Percentiles rank a stretch among this genome's conserved stretches.
Evolutionary conservation across 2,797 vertebrate species (phyloP).

Genomic region (Notoglanidium macrostoma): DNA sequence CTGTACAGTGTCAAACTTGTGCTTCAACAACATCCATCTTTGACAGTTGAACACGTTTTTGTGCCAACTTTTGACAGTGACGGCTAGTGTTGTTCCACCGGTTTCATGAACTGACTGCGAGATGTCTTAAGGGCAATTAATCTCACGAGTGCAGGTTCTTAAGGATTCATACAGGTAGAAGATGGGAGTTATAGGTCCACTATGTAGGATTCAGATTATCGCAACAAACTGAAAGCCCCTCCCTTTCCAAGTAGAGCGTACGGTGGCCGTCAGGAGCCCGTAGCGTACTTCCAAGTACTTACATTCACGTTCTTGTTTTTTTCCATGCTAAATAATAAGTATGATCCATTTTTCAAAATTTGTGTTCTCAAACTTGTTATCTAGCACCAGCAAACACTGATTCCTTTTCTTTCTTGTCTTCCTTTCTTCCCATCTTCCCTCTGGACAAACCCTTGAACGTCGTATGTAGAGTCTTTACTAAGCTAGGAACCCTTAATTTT

Average conservation of each 20-base stretch:
- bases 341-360: no score
- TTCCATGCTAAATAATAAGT: no score
- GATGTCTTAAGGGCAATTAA: neutral
- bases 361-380: no score
- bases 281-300: no score
- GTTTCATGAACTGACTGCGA: neutral
- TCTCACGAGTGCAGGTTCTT: neutral
- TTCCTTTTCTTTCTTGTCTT: no score
- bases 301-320: no score
- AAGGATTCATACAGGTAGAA: neutral
- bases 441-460: neutral
- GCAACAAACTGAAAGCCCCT: no score
- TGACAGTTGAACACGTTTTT: conserved; percentile 2
- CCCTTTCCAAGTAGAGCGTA: no score
- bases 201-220: no score
- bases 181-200: neutral
- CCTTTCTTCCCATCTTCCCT: neutral
- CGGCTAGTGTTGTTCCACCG: neutral
- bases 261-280: no score
- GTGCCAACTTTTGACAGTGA: conserved; percentile 13
- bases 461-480: neutral
- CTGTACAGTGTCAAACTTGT: neutral
- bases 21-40: neutral
- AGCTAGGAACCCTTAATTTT: neutral
- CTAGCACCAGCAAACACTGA: no score